Conservation (phyloP, 2,888 invertebrate genomes). For the Anagyrus pseudococci region DNA sequence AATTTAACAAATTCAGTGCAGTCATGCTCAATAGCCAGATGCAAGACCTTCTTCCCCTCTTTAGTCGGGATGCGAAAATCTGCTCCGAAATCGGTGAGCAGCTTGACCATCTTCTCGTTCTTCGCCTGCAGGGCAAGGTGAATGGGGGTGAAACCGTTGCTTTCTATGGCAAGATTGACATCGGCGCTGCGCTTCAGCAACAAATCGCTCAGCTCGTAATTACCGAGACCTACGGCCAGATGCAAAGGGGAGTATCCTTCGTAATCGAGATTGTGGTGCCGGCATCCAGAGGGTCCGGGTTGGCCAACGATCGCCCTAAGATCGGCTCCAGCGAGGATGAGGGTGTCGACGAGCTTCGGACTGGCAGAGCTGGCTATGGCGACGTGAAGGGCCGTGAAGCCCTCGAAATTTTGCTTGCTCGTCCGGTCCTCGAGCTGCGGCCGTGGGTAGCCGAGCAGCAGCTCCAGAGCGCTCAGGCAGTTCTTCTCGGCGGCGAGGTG, state of each 20-base stretch:
- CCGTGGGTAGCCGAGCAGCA: not conserved
- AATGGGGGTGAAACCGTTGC: not conserved
- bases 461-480: not conserved
- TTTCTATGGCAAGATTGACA: not conserved
- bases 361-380: no score
- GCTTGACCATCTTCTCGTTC: not conserved
- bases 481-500: slow-evolving; percentile 21
- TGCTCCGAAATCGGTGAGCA: slow-evolving; percentile 9
- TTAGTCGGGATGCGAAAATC: slow-evolving; percentile 19
- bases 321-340: no score
- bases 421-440: not conserved
- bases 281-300: no score
- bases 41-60: slow-evolving; percentile 23
- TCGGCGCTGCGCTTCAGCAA: not conserved
- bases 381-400: slow-evolving; percentile 2
- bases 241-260: slow-evolving; percentile 5
- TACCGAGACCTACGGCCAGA: not conserved
- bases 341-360: no score
- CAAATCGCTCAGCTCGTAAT: not conserved
- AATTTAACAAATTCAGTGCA: slow-evolving; percentile 15
- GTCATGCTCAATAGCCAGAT: slow-evolving; percentile 23
- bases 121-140: slow-evolving; percentile 2
- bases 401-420: not conserved
- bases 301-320: no score
- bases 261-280: no score